Evolutionary conservation across 2,797 vertebrate genomes (phyloP).

Genomic region (Syndactyla subalaris): DNA sequence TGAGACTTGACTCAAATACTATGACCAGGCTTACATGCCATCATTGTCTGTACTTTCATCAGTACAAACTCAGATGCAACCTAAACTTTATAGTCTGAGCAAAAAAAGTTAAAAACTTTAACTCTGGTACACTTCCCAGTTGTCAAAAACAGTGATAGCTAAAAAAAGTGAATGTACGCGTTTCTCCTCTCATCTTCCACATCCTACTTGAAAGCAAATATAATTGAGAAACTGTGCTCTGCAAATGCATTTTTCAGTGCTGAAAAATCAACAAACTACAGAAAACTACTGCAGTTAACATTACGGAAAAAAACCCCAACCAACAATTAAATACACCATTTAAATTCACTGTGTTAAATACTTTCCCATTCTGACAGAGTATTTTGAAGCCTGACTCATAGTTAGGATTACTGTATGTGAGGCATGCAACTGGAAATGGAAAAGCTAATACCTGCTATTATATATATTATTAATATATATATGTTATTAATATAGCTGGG

Average conservation of each 20-base stretch:
- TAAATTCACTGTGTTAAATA: conserved; percentile 34
- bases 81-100: not conserved
- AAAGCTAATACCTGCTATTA: too few species aligned
- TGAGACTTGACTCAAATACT: not conserved
- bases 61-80: not conserved
- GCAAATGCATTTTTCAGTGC: not conserved
- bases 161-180: not conserved
- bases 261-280: conserved; percentile 28
- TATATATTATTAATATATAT: too few species aligned
- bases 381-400: conserved; percentile 69
- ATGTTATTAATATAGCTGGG: too few species aligned
- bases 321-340: conserved; percentile 29
- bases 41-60: not conserved
- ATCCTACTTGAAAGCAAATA: not conserved
- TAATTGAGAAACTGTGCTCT: not conserved
- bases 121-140: not conserved
- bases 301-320: not conserved
- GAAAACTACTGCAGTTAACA: not conserved
- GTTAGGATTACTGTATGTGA: conserved; percentile 42
- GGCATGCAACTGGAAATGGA: conserved; percentile 47
- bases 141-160: not conserved
- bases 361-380: conserved; percentile 36
- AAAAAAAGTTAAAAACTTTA: not conserved
- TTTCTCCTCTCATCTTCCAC: not conserved
- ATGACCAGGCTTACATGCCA: rapidly evolving